Evolutionary conservation across 2,797 vertebrate species (phyloP).

Genomic region (Loris lydekkerianus): DNA sequence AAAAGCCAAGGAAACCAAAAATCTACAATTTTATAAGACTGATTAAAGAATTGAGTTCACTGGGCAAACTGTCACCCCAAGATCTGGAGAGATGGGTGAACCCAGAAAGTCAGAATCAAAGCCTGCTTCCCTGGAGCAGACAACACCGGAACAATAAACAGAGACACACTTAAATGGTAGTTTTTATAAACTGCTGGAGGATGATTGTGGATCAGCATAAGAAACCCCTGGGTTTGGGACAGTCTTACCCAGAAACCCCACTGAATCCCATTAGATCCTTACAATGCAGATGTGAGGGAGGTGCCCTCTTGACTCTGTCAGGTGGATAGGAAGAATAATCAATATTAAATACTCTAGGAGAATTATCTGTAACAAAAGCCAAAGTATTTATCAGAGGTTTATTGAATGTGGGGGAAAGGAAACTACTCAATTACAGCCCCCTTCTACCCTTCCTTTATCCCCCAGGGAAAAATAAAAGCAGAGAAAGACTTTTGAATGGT

Average conservation of each 20-base stretch:
- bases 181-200: not conserved
- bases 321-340: not conserved
- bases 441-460: not conserved
- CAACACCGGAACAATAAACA: not conserved
- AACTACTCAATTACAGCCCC: not conserved
- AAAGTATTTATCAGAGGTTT: not conserved
- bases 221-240: not conserved
- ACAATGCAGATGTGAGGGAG: not conserved
- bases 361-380: not conserved
- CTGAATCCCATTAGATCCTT: not conserved
- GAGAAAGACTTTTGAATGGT: not conserved
- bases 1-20: not conserved
- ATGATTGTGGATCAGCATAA: rapidly evolving
- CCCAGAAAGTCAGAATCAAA: not conserved
- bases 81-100: not conserved
- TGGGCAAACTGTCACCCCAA: not conserved
- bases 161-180: not conserved
- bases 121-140: not conserved
- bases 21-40: not conserved
- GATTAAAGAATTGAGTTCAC: not conserved
- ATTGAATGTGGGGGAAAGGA: not conserved
- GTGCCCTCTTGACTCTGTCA: not conserved
- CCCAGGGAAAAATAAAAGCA: not conserved
- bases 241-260: not conserved
- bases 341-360: not conserved